Evolutionary conservation across 2,113 vertebrate genomes (phyloP), one percentile per base, ranked within the genome.

Genomic region (Madoqua kirkii): DNA sequence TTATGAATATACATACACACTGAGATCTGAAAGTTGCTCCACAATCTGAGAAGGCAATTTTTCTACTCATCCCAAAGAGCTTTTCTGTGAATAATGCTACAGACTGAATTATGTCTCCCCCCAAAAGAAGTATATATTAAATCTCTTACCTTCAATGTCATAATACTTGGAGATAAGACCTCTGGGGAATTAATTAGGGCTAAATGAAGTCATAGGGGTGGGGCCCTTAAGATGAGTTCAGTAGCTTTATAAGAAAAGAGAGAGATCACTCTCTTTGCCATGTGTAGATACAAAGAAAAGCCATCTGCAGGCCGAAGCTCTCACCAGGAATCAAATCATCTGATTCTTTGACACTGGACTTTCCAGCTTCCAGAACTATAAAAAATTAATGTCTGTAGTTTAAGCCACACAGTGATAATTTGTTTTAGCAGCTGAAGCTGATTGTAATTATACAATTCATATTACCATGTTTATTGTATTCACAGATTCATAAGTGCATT

Each of bases 291-390:
- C n/a, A 71, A 82, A 12, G 13, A 55, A 16, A 60, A 76, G 3
- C 23, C n/a, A 0, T 76, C 17, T 29, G 7, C 7, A 29, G 8
- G 2, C 11, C 5, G 57, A 3, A 29, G 3, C 6, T 4, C 6
- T 52, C 57, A 40, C 5, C 21, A 85, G 31, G 23, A 94, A 19
- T 1, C 8, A 7, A 45, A 21, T 43, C 48, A 48, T 6, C 4
- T 31, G 14, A 11, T 23, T 57, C 0, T 6, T 7, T 52, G 14
- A 54, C n/a, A 13, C 29, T 83, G 17, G 17, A 78, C 23, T n/a
- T 95, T 3, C 2, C 40, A 93, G 21, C 36, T 19, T 74, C 31
- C 19, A 87, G 9, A 82, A n/a, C 50, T 64, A 3, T 48, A 19
- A 88, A n/a, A 94, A 45, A 83, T 67, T 60, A 88, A 81, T 29